Evolutionary conservation across 2,888 invertebrate genomes (phyloP), one percentile per base, ranked within the genome.

Genomic region (Yponomeuta cagnagella): DNA sequence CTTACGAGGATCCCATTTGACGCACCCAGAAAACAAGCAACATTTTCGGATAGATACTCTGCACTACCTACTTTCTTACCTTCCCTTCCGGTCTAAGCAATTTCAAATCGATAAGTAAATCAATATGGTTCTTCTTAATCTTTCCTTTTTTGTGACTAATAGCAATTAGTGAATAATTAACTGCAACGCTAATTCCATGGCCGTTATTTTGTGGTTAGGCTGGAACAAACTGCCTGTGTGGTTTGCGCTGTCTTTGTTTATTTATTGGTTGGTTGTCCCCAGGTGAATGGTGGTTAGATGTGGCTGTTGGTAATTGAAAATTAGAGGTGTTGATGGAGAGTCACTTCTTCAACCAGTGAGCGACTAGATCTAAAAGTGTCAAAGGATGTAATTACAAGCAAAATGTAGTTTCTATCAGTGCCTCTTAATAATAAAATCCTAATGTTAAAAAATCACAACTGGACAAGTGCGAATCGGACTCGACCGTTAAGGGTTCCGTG

Each of bases 181-280:
- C 52, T 52, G 31, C 10, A 52, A 68, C 68, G n/a, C 48, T 68
- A 48, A 15, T 68, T 52, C 30, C 10, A 10, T 23, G 48, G 68
- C 68, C 68, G 68, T 68, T 68, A 52, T 30, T 48, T 48, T 68
- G 68, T 37, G 68, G 68, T 68, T 33, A 30, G 65, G 33, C 65
- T 65, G 31, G 33, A 2, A 65, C 65, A 65, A 65, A 65, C 65
- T 65, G 52, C 52, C 52, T 58, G 12, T 58, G 52, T 58, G 52
- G 52, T 58, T 58, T 58, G 52, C 2, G 52, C 5, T 58, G 52
- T 58, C 52, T 58, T 58, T 58, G 52, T 58, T 58, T 58, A 58
- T 58, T 58, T 58, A 58, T 58, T 58, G 15, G 52, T 58, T 58
- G 15, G 1, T 58, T 3, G 52, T 58, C 15, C 6, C 52, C 15